Base-by-base conservation (phyloP, 2,888 invertebrate genomes). In the Conchocele bisecta region DNA sequence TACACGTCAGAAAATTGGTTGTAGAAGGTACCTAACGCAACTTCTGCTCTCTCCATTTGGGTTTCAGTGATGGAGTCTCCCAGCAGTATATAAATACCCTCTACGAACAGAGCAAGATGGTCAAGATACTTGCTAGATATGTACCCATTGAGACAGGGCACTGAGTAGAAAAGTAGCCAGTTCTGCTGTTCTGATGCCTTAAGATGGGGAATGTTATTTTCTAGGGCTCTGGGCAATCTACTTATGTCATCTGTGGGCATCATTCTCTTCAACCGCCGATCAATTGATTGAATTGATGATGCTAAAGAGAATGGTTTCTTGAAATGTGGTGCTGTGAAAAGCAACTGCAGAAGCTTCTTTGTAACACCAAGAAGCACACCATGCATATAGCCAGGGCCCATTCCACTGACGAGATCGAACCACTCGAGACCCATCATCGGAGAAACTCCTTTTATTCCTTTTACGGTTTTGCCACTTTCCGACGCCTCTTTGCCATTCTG, bases 381-480 rank as follows among this genome's bases (percentile, higher is more conserved):
- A n/a, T n/a, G n/a, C n/a, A 41, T 41, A 26, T 63, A 63, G 15
- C 56, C 64, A 6, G 56, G 54, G 15, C 53, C 54, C 5, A 63
- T 26, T 4, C 54, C 28, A n/a, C 22, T 15, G n/a, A 28, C 24
- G n/a, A 31, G 39, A 29, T 57, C 41, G 29, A 41, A 57, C 13
- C 26, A 39, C n/a, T 57, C 9, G 28, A 57, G 6, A 15, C 11
- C 39, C 5, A 41, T 26, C n/a, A 57, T 28, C 7, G 41, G 59
- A 37, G 71, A 65, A 20, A 20, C 20, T 15, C 65, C 56, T 46
- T 39, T 66, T 15, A 65, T 51, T 37, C 71, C 71, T 26, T 66
- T 71, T 9, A 37, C 39, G 28, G 22, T 17, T 15, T 41, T 17
- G 1, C 22, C 22, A 22, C 17, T 41, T 22, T 9, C 17, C 22